Conservation (phyloP, 2,888 invertebrate genomes). For the Theristus sp. region DNA sequence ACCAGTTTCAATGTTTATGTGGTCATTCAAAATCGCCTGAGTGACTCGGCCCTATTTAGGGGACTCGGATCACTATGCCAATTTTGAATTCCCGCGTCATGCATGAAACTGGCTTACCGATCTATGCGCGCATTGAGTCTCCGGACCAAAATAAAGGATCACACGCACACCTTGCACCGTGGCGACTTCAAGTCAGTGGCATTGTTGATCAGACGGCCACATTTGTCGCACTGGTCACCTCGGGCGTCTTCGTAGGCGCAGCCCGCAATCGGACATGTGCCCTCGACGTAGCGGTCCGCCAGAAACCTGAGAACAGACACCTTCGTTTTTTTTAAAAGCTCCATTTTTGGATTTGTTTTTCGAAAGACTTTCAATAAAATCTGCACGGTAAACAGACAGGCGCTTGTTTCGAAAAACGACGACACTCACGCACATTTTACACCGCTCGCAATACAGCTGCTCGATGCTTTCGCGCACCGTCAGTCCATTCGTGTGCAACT, state of each 20-base stretch:
- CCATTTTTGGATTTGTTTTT: too few relatives aligned
- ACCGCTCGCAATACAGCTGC: conserved; percentile 70
- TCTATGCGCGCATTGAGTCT: too few relatives aligned
- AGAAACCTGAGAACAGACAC: conserved; percentile 28
- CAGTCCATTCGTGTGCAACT: conserved; percentile 60
- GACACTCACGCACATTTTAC: conserved; percentile 43
- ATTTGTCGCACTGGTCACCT: conserved; percentile 95
- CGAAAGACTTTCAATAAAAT: neutral
- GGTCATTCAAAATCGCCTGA: too few relatives aligned
- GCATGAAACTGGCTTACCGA: too few relatives aligned
- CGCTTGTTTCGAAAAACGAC: neutral
- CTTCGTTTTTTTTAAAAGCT: neutral
- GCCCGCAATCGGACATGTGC: conserved; percentile 58
- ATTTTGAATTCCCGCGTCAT: too few relatives aligned
- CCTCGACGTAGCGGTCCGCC: conserved; percentile 70
- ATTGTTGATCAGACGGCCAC: conserved; percentile 72
- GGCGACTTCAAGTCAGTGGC: conserved; percentile 67
- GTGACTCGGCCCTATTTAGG: too few relatives aligned
- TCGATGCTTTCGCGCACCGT: conserved; percentile 64
- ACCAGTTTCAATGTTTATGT: too few relatives aligned
- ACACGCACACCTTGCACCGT: conserved; percentile 1
- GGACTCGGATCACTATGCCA: too few relatives aligned
- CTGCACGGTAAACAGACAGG: neutral
- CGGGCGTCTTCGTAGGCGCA: conserved; percentile 80
- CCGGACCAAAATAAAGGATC: too few relatives aligned